These are phyloP conservation scores for Sebastes minor DNA, from an alignment of 2,797 vertebrate genomes.

Conservation along the genomic window DNA sequence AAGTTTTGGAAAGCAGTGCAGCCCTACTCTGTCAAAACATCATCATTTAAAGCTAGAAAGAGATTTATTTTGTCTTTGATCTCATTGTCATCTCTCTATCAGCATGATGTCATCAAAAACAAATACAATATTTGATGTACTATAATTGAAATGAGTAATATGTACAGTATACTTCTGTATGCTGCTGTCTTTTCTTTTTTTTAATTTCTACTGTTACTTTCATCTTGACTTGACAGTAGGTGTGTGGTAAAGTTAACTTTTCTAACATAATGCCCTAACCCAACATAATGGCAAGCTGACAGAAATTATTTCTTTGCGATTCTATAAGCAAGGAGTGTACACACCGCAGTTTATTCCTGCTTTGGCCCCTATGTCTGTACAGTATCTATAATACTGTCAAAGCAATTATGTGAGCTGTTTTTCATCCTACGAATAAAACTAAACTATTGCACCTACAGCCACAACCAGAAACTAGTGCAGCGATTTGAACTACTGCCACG, in stretches of 20 bases:
- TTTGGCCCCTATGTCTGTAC: slow-evolving; percentile 41
- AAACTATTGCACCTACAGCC: slow-evolving; percentile 65
- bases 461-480: slow-evolving; percentile 49
- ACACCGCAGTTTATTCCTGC: slow-evolving; percentile 40
- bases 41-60: slow-evolving; percentile 48
- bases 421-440: slow-evolving; percentile 64
- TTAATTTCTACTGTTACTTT: background rate
- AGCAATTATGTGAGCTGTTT: slow-evolving; percentile 58
- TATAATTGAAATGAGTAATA: slow-evolving; percentile 2
- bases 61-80: slow-evolving; percentile 69
- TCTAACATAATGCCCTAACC: background rate
- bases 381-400: slow-evolving; percentile 59
- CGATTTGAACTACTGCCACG: slow-evolving; percentile 62
- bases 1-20: slow-evolving; percentile 47
- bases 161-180: background rate
- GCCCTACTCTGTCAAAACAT: slow-evolving; percentile 66
- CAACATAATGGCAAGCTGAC: slow-evolving; percentile 22
- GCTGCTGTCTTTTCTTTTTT: background rate
- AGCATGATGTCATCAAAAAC: slow-evolving; percentile 72
- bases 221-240: background rate
- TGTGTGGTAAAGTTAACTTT: background rate
- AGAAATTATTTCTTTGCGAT: slow-evolving; percentile 2
- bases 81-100: slow-evolving; percentile 80
- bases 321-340: slow-evolving; percentile 29
- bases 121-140: slow-evolving; percentile 18